Percentiles rank a stretch among this genome's conserved stretches.
Conservation (phyloP, 92 coral and sea anemone genomes). For the Actinostola sp. region DNA sequence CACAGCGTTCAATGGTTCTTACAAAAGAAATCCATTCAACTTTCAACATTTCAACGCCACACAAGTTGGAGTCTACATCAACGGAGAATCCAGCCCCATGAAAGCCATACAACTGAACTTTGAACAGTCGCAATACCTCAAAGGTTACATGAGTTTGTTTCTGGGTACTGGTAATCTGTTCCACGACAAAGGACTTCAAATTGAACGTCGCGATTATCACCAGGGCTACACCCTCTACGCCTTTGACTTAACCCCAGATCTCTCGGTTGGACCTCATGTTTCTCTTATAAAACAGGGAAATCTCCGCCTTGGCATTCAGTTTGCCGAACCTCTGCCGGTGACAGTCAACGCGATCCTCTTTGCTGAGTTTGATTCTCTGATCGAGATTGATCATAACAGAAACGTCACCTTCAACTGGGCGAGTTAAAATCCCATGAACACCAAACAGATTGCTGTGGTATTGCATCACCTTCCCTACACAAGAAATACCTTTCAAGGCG, state of each 20-base stretch:
- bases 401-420: slow-evolving; percentile 26
- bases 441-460: slow-evolving; percentile 17
- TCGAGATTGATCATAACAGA: slow-evolving; percentile 19
- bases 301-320: slow-evolving; percentile 41
- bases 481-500: slow-evolving; percentile 36
- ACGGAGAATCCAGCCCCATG: slow-evolving; percentile 46
- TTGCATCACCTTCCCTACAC: slow-evolving; percentile 23
- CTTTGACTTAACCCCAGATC: slow-evolving; percentile 48
- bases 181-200: slow-evolving; percentile 1
- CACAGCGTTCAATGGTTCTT: slow-evolving; percentile 46
- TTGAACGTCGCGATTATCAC: neutral
- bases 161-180: slow-evolving; percentile 1
- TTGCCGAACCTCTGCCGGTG: slow-evolving; percentile 25
- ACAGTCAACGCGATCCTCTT: slow-evolving; percentile 43
- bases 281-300: slow-evolving; percentile 47
- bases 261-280: slow-evolving; percentile 29
- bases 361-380: slow-evolving; percentile 34
- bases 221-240: slow-evolving; percentile 31
- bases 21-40: slow-evolving; percentile 38
- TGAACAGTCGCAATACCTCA: neutral
- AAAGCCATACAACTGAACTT: slow-evolving; percentile 20
- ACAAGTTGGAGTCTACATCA: slow-evolving; percentile 41
- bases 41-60: slow-evolving; percentile 45
- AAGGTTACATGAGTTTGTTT: slow-evolving; percentile 20
- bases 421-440: slow-evolving; percentile 36